Evolutionary conservation across 2,113 vertebrate genomes (phyloP).

Genomic region (Stomatorhinus ivindoensis): DNA sequence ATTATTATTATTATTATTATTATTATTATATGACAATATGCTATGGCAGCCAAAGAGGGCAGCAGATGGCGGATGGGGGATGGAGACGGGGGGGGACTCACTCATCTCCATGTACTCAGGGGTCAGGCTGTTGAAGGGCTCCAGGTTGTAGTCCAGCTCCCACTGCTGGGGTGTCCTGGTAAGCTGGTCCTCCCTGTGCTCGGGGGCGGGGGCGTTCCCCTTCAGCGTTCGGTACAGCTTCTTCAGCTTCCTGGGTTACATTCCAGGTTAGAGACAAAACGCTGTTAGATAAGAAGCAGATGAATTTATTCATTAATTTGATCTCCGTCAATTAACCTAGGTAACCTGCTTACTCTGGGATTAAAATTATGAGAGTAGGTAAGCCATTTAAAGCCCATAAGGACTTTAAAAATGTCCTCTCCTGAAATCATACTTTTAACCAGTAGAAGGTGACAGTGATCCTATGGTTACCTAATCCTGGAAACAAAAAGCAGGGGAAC

Average conservation of each 20-base stretch:
- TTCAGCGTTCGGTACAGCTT: slow-evolving; percentile 86
- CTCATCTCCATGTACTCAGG: slow-evolving; percentile 99
- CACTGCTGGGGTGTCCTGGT: slow-evolving; percentile 75
- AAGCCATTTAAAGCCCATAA: neutral
- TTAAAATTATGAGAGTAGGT: neutral
- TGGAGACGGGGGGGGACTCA: slow-evolving; percentile 50
- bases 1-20: no score
- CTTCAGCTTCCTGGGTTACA: slow-evolving; percentile 78
- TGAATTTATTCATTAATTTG: neutral
- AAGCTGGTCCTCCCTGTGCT: slow-evolving; percentile 52
- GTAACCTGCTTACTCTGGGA: neutral
- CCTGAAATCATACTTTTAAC: neutral
- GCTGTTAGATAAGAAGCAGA: neutral
- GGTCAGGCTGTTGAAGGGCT: slow-evolving; percentile 83
- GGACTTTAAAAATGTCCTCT: neutral
- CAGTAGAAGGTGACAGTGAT: neutral
- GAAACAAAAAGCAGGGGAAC: neutral
- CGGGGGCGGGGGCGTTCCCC: slow-evolving; percentile 58
- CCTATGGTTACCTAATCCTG: neutral
- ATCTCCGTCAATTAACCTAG: neutral
- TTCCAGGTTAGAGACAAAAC: slow-evolving; percentile 1
- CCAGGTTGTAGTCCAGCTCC: slow-evolving; percentile 78
- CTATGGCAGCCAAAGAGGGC: no score
- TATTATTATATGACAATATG: no score
- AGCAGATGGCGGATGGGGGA: neutral